Evolutionary conservation across 2,113 vertebrate genomes (phyloP).

Genomic region (Pterocles gutturalis): DNA sequence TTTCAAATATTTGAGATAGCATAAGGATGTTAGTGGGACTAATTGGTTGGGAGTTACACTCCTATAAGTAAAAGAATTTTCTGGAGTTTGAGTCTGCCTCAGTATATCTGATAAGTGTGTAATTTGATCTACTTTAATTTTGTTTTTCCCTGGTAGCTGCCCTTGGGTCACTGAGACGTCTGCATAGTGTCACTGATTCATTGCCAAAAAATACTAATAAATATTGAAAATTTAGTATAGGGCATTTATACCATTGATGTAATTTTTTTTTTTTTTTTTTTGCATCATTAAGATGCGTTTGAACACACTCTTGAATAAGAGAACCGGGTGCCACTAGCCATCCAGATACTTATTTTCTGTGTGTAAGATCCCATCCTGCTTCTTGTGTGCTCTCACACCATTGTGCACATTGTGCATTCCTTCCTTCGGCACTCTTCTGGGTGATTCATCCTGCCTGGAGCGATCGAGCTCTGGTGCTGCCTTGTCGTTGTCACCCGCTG

Average conservation of each 20-base stretch:
- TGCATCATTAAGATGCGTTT: not conserved
- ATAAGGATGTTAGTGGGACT: not conserved
- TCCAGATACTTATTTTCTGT: not conserved
- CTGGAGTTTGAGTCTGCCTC: not conserved
- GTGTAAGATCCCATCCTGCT: not conserved
- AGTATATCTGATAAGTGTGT: not conserved
- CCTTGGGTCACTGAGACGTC: not conserved
- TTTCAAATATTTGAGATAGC: not conserved
- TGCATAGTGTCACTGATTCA: not conserved
- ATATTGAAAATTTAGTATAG: not conserved
- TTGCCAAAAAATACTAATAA: not conserved
- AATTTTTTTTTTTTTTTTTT: not conserved
- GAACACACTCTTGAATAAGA: not conserved
- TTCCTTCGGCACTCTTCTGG: not conserved
- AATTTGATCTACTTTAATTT: not conserved
- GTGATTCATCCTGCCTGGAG: not conserved
- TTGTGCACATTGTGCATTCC: fast-evolving
- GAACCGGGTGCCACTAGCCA: fast-evolving
- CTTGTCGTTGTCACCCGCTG: not conserved
- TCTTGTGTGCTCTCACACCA: not conserved
- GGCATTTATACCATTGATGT: not conserved
- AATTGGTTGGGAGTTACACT: not conserved
- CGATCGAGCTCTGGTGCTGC: not conserved
- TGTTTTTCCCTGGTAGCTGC: not conserved
- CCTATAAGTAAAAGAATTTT: not conserved